phyloP scores from a whole-genome alignment of 1,140 invertebrate species.

The Phymorhynchus buccinoides region DNA sequence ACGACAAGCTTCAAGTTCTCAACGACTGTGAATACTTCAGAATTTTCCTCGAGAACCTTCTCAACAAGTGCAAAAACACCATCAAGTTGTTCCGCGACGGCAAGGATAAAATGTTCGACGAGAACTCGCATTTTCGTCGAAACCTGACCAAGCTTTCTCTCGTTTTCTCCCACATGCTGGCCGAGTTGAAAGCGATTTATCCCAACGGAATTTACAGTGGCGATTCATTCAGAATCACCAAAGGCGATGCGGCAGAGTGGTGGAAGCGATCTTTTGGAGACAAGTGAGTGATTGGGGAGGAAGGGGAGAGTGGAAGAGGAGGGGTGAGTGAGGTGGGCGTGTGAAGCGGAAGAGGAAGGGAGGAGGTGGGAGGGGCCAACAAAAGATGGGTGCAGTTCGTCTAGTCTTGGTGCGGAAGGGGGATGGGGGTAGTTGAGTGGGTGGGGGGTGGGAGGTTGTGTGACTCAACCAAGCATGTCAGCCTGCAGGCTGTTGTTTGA shows the following conservation, averaged over 20 bases:
- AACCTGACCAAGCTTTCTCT: conserved; percentile 98
- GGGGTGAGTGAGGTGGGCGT: neutral
- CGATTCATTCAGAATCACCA: conserved; percentile 98
- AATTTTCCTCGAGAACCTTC: conserved; percentile 98
- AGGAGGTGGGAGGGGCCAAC: conserved; percentile 34
- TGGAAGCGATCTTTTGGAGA: conserved; percentile 97
- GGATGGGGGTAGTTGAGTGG: neutral
- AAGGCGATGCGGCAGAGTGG: conserved; percentile 98
- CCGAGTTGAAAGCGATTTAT: conserved; percentile 98
- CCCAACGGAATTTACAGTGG: conserved; percentile 94
- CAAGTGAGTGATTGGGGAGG: conserved; percentile 80
- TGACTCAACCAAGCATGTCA: conserved; percentile 25
- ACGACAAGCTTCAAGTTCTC: conserved; percentile 91
- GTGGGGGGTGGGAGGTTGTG: neutral
- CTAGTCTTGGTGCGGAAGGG: neutral
- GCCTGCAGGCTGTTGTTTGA: neutral
- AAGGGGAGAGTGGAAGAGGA: neutral
- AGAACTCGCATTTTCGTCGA: conserved; percentile 93
- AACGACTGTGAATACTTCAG: conserved; percentile 96
- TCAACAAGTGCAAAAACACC: conserved; percentile 98
- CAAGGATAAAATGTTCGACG: conserved; percentile 98
- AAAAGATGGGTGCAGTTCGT: neutral
- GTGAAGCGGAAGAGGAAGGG: neutral
- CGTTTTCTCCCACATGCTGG: conserved; percentile 99
- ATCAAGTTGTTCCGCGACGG: conserved; percentile 98